Base-by-base conservation (phyloP, 1,140 invertebrate species). In the Drosophila grimshawi region DNA sequence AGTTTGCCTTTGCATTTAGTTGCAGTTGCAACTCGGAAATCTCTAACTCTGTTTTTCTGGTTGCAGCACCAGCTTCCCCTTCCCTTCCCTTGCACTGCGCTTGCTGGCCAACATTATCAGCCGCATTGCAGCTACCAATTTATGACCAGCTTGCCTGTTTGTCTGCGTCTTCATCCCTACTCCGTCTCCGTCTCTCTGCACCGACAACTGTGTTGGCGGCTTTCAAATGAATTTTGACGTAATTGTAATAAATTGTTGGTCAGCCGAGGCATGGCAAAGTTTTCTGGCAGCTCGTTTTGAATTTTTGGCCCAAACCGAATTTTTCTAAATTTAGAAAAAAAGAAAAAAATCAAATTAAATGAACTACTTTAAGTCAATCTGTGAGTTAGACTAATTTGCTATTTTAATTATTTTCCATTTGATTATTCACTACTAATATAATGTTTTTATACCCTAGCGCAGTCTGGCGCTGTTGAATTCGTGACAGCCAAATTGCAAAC, bases 201-300 rank as follows among this genome's bases (percentile, higher is more conserved):
- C 8, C n/a, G 35, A 39, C 72, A 60, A 62, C 67, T 71, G 68
- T 62, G 64, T 51, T 57, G 75, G 55, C 71, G 68, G 72, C 75
- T 79, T 80, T 77, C 74, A 83, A 89, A 89, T 85, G 85, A 78
- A 79, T 89, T 89, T 83, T 89, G 85, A 89, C 85, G 85, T 89
- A 82, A 85, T 89, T 89, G 85, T 89, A 89, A 89, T 89, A 89
- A 89, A 89, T 89, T 89, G 78, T 78, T 69, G 80, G 85, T 89
- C 85, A 85, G 78, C 72, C 78, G 68, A 37, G 68, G 65, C 76
- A 49, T 57, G 45, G 39, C 43, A 52, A 69, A 64, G 41, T 75
- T 75, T 57, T 52, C 51, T 69, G 65, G 43, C 71, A 68, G 57
- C 57, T 53, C 65, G 62, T 51, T 57, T 48, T 45, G 37, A 30